Conservation (phyloP, 2,113 vertebrate species). For the Grammomys surdaster region DNA sequence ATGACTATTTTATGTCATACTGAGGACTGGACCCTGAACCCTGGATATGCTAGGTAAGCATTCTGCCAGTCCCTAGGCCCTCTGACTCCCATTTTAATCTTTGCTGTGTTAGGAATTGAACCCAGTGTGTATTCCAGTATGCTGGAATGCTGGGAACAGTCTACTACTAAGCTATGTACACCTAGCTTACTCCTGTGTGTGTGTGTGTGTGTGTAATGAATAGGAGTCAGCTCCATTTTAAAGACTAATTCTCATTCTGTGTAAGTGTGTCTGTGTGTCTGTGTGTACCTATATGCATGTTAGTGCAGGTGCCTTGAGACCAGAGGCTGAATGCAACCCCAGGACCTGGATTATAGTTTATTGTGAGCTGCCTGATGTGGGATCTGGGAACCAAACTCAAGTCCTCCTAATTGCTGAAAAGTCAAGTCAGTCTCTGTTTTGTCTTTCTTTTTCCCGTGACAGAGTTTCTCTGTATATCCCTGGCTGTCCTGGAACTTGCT, state of each 20-base stretch:
- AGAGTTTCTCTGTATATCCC: too few relatives aligned
- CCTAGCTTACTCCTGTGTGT: background rate
- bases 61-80: background rate
- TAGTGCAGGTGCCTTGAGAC: background rate
- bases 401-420: background rate
- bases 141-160: background rate
- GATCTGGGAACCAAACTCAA: background rate
- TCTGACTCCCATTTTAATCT: background rate
- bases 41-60: background rate
- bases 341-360: background rate
- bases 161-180: background rate
- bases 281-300: background rate
- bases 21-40: background rate
- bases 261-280: too few relatives aligned
- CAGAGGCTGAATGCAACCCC: background rate
- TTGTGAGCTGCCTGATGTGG: background rate
- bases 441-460: too few relatives aligned
- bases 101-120: background rate
- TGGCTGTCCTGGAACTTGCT: too few relatives aligned
- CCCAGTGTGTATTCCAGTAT: background rate
- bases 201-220: too few relatives aligned
- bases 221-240: background rate
- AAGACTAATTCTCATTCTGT: background rate
- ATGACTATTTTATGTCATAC: background rate
- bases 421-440: background rate